Evolutionary conservation across 2,113 vertebrate genomes (phyloP).

Genomic region (Pygathrix nemaeus): DNA sequence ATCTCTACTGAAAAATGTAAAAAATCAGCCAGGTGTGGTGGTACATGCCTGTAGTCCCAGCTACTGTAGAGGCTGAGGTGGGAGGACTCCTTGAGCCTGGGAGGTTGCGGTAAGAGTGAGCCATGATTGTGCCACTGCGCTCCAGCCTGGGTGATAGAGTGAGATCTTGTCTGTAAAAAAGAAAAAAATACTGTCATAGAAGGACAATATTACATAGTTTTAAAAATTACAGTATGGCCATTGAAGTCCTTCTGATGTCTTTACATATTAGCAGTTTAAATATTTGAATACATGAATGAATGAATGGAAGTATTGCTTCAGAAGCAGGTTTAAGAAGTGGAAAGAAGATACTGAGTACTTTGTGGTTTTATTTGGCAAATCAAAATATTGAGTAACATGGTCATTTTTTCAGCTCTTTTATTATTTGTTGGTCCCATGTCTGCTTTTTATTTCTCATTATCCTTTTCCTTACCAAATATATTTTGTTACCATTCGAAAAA

Average conservation of each 20-base stretch:
- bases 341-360: not conserved
- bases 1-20: too few species aligned
- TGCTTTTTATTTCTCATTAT: constrained; percentile 40
- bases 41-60: too few species aligned
- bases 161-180: too few species aligned
- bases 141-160: too few species aligned
- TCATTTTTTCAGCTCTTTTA: constrained; percentile 24
- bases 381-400: not conserved
- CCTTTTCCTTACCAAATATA: not conserved
- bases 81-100: too few species aligned
- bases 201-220: not conserved
- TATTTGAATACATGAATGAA: not conserved
- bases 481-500: constrained; percentile 47
- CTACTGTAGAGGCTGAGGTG: too few species aligned
- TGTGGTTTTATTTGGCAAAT: constrained; percentile 18
- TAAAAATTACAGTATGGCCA: not conserved
- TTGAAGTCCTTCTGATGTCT: not conserved
- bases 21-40: too few species aligned
- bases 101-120: too few species aligned
- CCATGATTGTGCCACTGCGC: too few species aligned
- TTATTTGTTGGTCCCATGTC: not conserved
- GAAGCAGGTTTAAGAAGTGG: not conserved
- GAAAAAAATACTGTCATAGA: not conserved
- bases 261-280: not conserved
- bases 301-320: not conserved